Percentiles rank a stretch among this genome's conserved stretches.
phyloP scores from a whole-genome alignment of 2,113 vertebrate genomes.

The Corydoras sp. region DNA sequence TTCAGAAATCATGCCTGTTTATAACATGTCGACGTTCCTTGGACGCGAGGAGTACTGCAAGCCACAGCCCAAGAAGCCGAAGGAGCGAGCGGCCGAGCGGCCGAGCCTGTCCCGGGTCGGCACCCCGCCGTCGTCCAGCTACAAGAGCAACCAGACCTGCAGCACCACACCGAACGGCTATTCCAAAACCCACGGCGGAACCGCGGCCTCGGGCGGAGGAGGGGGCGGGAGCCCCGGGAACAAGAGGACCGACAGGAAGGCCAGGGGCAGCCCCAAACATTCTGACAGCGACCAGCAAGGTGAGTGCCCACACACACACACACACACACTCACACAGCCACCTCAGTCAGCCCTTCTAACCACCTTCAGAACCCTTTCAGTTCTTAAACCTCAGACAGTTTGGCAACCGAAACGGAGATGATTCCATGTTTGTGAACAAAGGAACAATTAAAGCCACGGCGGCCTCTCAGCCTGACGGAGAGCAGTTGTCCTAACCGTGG shows the following conservation, averaged over 20 bases:
- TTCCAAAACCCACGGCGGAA: slow-evolving; percentile 59
- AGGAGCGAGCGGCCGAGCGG: slow-evolving; percentile 74
- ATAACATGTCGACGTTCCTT: slow-evolving; percentile 78
- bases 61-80: slow-evolving; percentile 79
- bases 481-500: not conserved
- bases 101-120: slow-evolving; percentile 69
- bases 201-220: slow-evolving; percentile 39
- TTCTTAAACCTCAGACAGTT: too few relatives aligned
- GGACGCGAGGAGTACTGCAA: slow-evolving; percentile 79
- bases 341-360: too few relatives aligned
- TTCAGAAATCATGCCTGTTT: slow-evolving; percentile 81
- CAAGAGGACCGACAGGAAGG: slow-evolving; percentile 71
- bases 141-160: slow-evolving; percentile 70
- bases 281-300: slow-evolving; percentile 65
- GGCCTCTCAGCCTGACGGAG: not conserved
- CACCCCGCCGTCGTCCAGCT: slow-evolving; percentile 73
- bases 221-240: slow-evolving; percentile 49
- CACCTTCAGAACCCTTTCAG: too few relatives aligned
- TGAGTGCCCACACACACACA: not conserved
- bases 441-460: too few relatives aligned
- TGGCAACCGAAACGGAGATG: too few relatives aligned
- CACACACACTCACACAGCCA: not conserved
- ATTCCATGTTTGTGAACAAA: too few relatives aligned
- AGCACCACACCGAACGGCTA: slow-evolving; percentile 71
- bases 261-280: slow-evolving; percentile 75